These are phyloP conservation scores for Teleogryllus occipitalis DNA, from an alignment of 1,140 invertebrate species.

Conservation along the genomic window DNA sequence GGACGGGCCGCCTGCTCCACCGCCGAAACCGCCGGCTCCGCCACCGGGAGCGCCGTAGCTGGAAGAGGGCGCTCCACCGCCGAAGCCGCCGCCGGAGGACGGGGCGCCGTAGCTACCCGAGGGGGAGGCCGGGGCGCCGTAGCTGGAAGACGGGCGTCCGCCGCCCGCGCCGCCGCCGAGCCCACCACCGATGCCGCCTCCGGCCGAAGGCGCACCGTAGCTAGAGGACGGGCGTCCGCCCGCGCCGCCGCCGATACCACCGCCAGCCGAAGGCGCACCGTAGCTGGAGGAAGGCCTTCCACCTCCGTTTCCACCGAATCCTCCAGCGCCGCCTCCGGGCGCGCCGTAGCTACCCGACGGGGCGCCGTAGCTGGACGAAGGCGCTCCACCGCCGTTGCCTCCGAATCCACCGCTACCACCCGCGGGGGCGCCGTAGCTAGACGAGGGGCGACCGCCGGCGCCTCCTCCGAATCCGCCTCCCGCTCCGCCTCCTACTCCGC, in stretches of 20 bases:
- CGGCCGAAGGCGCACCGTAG: not conserved
- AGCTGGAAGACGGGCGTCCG: not conserved
- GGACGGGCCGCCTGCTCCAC: slow-evolving; percentile 31
- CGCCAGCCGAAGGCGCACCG: slow-evolving; percentile 32
- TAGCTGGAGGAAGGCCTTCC: slow-evolving; percentile 24
- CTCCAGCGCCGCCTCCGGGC: not conserved
- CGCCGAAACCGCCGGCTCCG: slow-evolving; percentile 27
- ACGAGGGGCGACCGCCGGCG: not conserved
- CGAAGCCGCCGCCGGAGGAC: slow-evolving; percentile 23
- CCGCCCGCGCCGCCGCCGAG: not conserved
- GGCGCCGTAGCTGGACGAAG: not conserved
- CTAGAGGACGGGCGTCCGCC: not conserved
- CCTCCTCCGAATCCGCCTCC: not conserved
- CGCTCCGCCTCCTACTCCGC: no score
- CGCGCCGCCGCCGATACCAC: slow-evolving; percentile 17
- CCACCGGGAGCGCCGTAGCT: slow-evolving; percentile 32
- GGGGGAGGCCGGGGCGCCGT: slow-evolving; percentile 26
- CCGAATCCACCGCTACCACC: not conserved
- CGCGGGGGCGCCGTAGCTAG: not conserved
- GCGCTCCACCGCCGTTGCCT: not conserved
- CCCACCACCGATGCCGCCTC: no score
- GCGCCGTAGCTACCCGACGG: no score
- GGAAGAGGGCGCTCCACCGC: slow-evolving; percentile 33
- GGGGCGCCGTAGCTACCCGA: slow-evolving; percentile 28
- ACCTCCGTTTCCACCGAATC: not conserved